These are phyloP conservation scores for Capitella teleta DNA, from an alignment of 1,140 invertebrate species.

Conservation along the genomic window DNA sequence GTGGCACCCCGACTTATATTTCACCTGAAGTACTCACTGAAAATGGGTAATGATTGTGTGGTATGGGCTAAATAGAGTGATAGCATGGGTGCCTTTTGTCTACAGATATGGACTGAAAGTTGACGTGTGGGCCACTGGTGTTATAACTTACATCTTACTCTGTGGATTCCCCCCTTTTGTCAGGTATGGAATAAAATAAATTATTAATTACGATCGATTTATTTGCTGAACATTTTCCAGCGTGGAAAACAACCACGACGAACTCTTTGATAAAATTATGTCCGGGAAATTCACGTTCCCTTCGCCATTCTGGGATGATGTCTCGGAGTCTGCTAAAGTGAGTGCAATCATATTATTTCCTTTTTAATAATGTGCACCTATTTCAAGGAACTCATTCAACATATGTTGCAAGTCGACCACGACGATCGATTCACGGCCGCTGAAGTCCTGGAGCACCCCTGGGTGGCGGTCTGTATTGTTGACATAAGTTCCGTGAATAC, in stretches of 20 bases:
- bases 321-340: constrained; percentile 54
- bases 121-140: constrained; percentile 94
- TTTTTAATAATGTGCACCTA: neutral
- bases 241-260: constrained; percentile 59
- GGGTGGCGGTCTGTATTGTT: constrained; percentile 66
- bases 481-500: too few relatives aligned
- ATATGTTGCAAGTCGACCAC: constrained; percentile 80
- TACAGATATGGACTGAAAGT: constrained; percentile 58
- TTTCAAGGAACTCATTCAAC: constrained; percentile 53
- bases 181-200: neutral
- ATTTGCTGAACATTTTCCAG: constrained; percentile 14
- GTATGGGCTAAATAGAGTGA: neutral
- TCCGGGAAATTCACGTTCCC: constrained; percentile 84
- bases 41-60: constrained; percentile 61
- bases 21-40: constrained; percentile 94
- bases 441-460: constrained; percentile 84
- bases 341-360: neutral
- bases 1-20: constrained; percentile 97
- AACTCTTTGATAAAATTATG: constrained; percentile 84
- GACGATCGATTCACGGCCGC: constrained; percentile 79
- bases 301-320: constrained; percentile 81
- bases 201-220: neutral
- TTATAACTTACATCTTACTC: constrained; percentile 89
- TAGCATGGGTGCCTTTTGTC: neutral
- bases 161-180: constrained; percentile 84